Evolutionary conservation across 2,888 invertebrate species (phyloP).

Genomic region (Patella pellucida): DNA sequence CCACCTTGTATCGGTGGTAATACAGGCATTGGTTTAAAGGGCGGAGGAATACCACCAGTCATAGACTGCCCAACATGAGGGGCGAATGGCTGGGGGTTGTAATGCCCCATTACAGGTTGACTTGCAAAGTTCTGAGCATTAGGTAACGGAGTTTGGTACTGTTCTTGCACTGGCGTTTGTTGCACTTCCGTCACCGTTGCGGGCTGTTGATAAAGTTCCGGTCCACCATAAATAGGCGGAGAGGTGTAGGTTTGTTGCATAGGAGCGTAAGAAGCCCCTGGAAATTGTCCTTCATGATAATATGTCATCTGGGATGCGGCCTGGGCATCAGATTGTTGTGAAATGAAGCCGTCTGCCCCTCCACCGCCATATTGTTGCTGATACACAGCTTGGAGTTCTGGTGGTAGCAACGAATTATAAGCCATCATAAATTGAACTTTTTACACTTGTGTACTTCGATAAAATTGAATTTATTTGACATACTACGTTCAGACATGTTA

Average conservation of each 20-base stretch:
- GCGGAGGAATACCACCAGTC: background rate
- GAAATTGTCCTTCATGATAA: background rate
- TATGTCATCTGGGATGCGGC: conserved; percentile 2
- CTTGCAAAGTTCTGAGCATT: background rate
- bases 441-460: too few species aligned
- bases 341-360: background rate
- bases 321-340: background rate
- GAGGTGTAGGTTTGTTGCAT: too few species aligned
- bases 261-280: background rate
- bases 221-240: too few species aligned
- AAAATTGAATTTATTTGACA: too few species aligned
- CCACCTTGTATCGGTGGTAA: background rate
- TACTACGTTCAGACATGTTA: too few species aligned
- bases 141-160: background rate
- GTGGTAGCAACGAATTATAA: background rate
- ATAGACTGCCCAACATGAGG: background rate
- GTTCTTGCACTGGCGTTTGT: background rate
- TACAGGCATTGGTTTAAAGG: background rate
- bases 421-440: background rate
- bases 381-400: background rate
- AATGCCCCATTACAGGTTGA: background rate
- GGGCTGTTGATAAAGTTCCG: too few species aligned
- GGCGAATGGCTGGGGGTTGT: background rate
- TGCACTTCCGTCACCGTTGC: too few species aligned
- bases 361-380: background rate